Base-by-base conservation (phyloP, 92 coral and sea anemone species). In the Palythoa grandiflora region DNA sequence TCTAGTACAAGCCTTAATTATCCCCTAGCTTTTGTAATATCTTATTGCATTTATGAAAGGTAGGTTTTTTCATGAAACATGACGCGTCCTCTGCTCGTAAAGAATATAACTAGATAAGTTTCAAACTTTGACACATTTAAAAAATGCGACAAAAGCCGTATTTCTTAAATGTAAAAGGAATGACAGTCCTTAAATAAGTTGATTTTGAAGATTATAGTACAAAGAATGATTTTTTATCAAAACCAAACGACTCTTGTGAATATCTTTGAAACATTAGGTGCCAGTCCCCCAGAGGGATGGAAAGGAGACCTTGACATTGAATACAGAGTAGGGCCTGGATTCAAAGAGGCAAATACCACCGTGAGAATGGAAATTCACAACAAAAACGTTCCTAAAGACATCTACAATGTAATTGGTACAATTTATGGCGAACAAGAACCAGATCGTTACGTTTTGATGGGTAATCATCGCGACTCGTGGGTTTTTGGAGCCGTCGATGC, bases 381-480 rank as follows among this genome's bases (percentile, higher is more conserved):
- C 88, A 66, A 96, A 14, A 71, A 87, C 52, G 87, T 78, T 81
- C 91, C 36, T 12, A 79, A 81, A 21, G 70, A 93, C 40, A 90
- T 96, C 83, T 96, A 86, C 90, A 94, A 96, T 71, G 98, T 94
- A 50, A 94, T 96, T 83, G 98, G 98, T 6, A 94, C 96, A 48
- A 92, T 96, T 37, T 93, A 93, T 88, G 98, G 98, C 63, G 44
- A 84, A 54, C 93, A 91, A 44, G 98, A 96, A 61, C 96, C 98
- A 9, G 98, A 96, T 77, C 93, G 96, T n/a, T 94, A 91, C 84
- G 98, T 96, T 5, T 89, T 96, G 80, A 83, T 94, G 77, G 98
- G 98, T 59, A 96, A 92, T 77, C 98, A 96, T 75, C 93, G 98
- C 86, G 98, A 96, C 76, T 28, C 98, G 5, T 93, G 97, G 93